phyloP scores from a whole-genome alignment of 2,888 invertebrate genomes.

The Drosophila pseudotalamancana region DNA sequence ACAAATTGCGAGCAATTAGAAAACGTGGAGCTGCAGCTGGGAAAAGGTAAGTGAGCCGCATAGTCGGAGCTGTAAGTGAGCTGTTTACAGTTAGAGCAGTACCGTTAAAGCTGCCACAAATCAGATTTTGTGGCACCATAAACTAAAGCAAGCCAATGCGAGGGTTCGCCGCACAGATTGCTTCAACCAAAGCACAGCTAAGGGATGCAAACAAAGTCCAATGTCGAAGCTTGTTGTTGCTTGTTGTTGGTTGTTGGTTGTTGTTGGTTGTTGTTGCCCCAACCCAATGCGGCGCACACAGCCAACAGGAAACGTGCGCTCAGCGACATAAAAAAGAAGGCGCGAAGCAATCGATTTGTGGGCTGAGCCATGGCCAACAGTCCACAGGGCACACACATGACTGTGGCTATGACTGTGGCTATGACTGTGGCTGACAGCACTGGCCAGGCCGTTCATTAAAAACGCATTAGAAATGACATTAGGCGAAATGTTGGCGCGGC shows the following conservation, averaged over 20 bases:
- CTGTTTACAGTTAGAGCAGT: conserved; percentile 43
- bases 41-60: conserved; percentile 44
- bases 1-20: conserved; percentile 73
- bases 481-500: conserved; percentile 67
- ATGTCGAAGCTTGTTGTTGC: background rate
- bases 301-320: conserved; percentile 70
- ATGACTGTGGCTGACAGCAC: no score
- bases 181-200: background rate
- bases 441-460: conserved; percentile 74
- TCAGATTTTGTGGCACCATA: background rate
- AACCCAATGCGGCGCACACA: background rate
- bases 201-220: conserved; percentile 29
- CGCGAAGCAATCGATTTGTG: conserved; percentile 81
- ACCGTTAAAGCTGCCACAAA: background rate
- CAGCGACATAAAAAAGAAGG: conserved; percentile 52
- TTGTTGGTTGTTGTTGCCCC: conserved; percentile 11
- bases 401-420: no score
- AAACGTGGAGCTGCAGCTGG: conserved; percentile 43
- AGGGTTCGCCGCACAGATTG: background rate
- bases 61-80: conserved; percentile 23
- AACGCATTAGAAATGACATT: conserved; percentile 81
- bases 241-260: no score
- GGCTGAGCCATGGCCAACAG: conserved; percentile 36
- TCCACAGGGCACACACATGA: no score
- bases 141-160: background rate